Evolutionary conservation across 2,113 vertebrate genomes (phyloP).

Genomic region (Silurus glanis): DNA sequence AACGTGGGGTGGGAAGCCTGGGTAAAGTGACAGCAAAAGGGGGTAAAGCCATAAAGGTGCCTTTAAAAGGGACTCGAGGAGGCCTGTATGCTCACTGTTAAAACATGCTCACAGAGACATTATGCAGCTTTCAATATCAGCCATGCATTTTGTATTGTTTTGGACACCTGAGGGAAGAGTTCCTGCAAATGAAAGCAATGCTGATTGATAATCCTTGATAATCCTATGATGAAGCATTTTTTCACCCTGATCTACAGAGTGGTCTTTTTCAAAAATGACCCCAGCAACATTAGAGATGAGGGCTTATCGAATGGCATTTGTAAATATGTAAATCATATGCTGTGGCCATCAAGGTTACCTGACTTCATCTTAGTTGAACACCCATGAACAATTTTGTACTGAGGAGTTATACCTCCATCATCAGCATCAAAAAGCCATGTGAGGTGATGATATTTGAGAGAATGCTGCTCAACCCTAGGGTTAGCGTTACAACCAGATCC

Average conservation of each 20-base stretch:
- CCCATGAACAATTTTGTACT: neutral
- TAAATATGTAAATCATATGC: neutral
- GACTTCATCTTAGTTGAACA: neutral
- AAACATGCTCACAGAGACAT: slow-evolving; percentile 46
- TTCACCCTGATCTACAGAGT: neutral
- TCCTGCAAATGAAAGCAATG: neutral
- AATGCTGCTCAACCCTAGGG: neutral
- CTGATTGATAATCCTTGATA: neutral
- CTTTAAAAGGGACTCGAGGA: slow-evolving; percentile 59
- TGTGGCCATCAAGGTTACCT: neutral
- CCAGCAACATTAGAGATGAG: neutral
- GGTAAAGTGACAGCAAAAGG: slow-evolving; percentile 28
- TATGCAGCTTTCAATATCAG: neutral
- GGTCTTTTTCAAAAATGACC: neutral
- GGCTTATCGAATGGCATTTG: neutral
- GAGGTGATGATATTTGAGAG: neutral
- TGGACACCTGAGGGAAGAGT: neutral
- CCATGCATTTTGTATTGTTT: neutral
- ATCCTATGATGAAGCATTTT: neutral
- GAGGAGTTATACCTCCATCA: neutral
- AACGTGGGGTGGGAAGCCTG: slow-evolving; percentile 14
- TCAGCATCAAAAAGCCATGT: neutral
- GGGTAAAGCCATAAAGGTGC: slow-evolving; percentile 37
- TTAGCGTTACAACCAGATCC: neutral
- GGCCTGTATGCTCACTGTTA: slow-evolving; percentile 45